Evolutionary conservation across 2,797 vertebrate species (phyloP).

Genomic region (Dallia pectoralis): DNA sequence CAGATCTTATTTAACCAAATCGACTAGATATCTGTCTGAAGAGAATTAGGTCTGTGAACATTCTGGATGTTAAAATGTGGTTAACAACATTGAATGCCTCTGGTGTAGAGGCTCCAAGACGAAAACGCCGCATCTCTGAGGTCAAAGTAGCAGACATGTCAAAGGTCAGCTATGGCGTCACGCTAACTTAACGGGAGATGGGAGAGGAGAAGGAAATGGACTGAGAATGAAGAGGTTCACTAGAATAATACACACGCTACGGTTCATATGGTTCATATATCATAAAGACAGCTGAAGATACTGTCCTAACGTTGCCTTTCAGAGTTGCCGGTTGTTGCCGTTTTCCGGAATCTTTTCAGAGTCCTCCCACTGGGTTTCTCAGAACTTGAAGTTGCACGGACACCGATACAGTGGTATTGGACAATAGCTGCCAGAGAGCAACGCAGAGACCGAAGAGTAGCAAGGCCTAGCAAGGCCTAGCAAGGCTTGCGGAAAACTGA

Average conservation of each 20-base stretch:
- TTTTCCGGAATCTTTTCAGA: conserved; percentile 1
- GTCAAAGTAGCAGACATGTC: background rate
- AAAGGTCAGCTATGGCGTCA: background rate
- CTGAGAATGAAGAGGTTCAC: background rate
- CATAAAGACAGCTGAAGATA: background rate
- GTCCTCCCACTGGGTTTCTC: background rate
- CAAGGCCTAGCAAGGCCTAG: background rate
- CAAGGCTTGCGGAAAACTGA: background rate
- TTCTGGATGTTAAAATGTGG: too few relatives aligned
- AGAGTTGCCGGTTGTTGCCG: conserved; percentile 3
- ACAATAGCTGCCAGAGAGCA: background rate
- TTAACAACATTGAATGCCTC: too few relatives aligned
- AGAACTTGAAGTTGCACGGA: background rate
- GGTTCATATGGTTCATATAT: background rate
- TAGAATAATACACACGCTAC: background rate
- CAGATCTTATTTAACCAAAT: too few relatives aligned
- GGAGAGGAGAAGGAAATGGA: background rate
- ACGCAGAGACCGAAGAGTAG: background rate
- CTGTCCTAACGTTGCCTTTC: background rate
- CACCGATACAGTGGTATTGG: background rate
- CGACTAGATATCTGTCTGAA: too few relatives aligned
- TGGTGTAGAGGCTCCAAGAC: too few relatives aligned
- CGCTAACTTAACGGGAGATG: background rate
- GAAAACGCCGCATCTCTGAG: too few relatives aligned
- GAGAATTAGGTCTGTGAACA: too few relatives aligned